Percentiles rank a stretch among this genome's conserved stretches.
Evolutionary conservation across 2,888 invertebrate genomes (phyloP).

Genomic region (Rhagonycha lutea): DNA sequence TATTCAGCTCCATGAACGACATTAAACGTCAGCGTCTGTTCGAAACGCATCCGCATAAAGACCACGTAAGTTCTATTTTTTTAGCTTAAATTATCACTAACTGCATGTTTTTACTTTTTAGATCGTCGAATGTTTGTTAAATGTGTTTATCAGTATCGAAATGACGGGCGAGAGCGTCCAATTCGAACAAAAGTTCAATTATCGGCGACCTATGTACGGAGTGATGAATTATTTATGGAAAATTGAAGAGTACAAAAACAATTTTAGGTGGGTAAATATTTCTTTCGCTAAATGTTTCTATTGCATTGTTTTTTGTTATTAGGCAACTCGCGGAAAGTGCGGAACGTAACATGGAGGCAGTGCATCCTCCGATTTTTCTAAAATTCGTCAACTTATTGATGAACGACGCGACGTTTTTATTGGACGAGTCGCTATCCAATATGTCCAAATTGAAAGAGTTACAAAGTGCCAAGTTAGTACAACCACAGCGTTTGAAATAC

Average conservation of each 20-base stretch:
- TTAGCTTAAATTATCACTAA: not conserved
- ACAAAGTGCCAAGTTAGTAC: constrained; percentile 65
- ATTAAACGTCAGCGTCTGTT: constrained; percentile 77
- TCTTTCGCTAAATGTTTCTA: not conserved
- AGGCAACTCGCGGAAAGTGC: constrained; percentile 79
- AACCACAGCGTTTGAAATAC: not conserved
- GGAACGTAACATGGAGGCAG: constrained; percentile 85
- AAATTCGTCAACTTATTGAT: constrained; percentile 95
- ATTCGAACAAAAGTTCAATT: constrained; percentile 97
- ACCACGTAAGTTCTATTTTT: constrained; percentile 58
- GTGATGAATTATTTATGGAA: constrained; percentile 92
- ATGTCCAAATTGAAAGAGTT: constrained; percentile 87
- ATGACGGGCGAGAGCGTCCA: constrained; percentile 96
- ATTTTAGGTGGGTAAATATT: constrained; percentile 67
- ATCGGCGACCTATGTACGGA: constrained; percentile 92
- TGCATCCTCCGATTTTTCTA: constrained; percentile 88
- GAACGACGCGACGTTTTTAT: constrained; percentile 94
- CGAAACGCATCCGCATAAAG: constrained; percentile 73
- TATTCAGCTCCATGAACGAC: constrained; percentile 54
- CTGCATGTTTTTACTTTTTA: constrained; percentile 51
- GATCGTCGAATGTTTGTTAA: constrained; percentile 78
- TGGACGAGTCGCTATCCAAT: constrained; percentile 89
- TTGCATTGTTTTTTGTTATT: constrained; percentile 36
- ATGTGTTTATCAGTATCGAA: constrained; percentile 96
- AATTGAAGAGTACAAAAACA: constrained; percentile 74